Conservation (phyloP, 2,888 invertebrate species). For the Pterostichus niger region DNA sequence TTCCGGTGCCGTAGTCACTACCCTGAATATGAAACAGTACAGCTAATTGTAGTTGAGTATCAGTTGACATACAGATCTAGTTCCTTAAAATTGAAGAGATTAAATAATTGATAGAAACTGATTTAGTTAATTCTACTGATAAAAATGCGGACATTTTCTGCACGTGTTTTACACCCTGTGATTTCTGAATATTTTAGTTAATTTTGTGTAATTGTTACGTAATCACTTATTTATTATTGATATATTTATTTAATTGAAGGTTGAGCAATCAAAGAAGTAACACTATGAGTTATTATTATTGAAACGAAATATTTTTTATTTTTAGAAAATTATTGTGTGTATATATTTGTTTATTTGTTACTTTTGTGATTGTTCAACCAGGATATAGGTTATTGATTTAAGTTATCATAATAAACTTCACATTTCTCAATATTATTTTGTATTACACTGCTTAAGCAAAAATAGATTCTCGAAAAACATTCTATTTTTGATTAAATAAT, state of each 20-base stretch:
- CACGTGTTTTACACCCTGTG: slow-evolving; percentile 8
- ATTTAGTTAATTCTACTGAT: background rate
- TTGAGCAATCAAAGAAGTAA: too few relatives aligned
- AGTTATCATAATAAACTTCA: too few relatives aligned
- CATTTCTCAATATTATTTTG: too few relatives aligned
- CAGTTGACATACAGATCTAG: background rate
- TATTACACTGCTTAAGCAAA: too few relatives aligned
- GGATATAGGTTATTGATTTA: too few relatives aligned
- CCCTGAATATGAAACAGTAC: background rate
- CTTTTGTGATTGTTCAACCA: too few relatives aligned
- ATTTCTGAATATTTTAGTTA: slow-evolving; percentile 3
- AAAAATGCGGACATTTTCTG: background rate
- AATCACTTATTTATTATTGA: slow-evolving; percentile 1
- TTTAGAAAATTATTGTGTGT: slow-evolving; percentile 7
- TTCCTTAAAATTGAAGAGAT: slow-evolving; percentile 18
- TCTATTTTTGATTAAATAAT: too few relatives aligned
- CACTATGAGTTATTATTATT: background rate
- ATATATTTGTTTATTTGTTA: background rate
- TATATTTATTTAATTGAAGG: background rate
- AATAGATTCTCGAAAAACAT: too few relatives aligned
- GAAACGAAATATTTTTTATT: background rate
- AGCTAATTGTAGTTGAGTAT: background rate
- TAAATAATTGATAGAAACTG: background rate
- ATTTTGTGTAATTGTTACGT: background rate
- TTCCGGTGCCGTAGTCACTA: too few relatives aligned